phyloP scores from a whole-genome alignment of 2,113 vertebrate species.

The Pampusana beccarii region DNA sequence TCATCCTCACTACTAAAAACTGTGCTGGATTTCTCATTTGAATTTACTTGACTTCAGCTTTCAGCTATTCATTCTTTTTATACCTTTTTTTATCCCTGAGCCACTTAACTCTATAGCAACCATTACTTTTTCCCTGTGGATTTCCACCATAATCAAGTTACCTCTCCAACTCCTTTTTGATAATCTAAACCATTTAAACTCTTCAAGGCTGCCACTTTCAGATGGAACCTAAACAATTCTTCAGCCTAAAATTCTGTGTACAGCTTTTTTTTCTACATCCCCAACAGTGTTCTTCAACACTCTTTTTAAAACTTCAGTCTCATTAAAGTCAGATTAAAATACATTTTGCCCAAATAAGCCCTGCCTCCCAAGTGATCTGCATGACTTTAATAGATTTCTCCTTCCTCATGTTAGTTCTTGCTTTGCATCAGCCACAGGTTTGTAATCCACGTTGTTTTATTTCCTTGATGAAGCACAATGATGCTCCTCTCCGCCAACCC shows the following conservation, averaged over 20 bases:
- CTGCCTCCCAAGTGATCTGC: not conserved
- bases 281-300: not conserved
- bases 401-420: not conserved
- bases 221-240: not conserved
- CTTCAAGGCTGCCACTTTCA: not conserved
- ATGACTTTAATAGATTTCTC: not conserved
- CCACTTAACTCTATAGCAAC: not conserved
- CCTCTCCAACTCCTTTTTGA: not conserved
- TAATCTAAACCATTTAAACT: not conserved
- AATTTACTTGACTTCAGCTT: not conserved
- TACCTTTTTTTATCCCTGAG: not conserved
- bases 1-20: not conserved
- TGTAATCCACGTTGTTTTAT: not conserved
- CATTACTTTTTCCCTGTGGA: not conserved
- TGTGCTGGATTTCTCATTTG: not conserved
- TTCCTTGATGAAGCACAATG: not conserved
- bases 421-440: not conserved
- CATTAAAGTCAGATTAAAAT: constrained; percentile 54
- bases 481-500: rapidly evolving
- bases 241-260: not conserved
- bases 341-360: constrained; percentile 26
- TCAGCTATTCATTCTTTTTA: constrained; percentile 13
- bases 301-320: constrained; percentile 8
- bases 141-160: not conserved
- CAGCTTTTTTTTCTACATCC: not conserved